Conservation (phyloP, 2,113 vertebrate genomes). For the Callorhinus ursinus region DNA sequence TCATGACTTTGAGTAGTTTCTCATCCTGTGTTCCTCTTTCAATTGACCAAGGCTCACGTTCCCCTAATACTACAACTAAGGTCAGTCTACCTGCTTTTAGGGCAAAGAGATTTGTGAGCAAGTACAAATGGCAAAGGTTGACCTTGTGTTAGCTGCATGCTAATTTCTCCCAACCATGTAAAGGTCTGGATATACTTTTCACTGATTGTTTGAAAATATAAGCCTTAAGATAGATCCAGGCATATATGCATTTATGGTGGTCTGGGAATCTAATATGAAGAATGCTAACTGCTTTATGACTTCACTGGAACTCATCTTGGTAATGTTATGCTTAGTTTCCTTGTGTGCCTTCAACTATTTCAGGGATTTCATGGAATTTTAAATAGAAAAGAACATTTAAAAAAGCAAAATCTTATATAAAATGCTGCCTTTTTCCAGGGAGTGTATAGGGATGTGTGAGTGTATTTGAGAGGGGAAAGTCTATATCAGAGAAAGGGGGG, state of each 20-base stretch:
- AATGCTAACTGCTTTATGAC: conserved; percentile 71
- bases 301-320: conserved; percentile 74
- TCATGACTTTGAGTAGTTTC: not conserved
- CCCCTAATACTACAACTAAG: not conserved
- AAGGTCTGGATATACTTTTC: conserved; percentile 73
- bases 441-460: not conserved
- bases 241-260: conserved; percentile 62
- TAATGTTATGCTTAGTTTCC: conserved; percentile 79
- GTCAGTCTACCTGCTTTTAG: conserved; percentile 39
- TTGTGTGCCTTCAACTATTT: conserved; percentile 71
- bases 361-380: conserved; percentile 77
- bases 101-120: conserved; percentile 44
- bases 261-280: conserved; percentile 70
- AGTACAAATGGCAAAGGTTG: conserved; percentile 45
- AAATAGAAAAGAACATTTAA: conserved; percentile 70
- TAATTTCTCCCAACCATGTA: conserved; percentile 56
- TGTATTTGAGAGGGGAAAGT: not conserved
- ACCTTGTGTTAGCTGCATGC: conserved; percentile 57
- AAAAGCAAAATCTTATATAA: conserved; percentile 65
- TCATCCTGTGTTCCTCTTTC: not conserved
- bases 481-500: not conserved
- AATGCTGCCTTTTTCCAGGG: conserved; percentile 41
- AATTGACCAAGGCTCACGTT: not conserved
- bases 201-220: conserved; percentile 74
- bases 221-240: conserved; percentile 59